Conservation (phyloP, 2,888 invertebrate genomes). For the Coleophora deauratella region DNA sequence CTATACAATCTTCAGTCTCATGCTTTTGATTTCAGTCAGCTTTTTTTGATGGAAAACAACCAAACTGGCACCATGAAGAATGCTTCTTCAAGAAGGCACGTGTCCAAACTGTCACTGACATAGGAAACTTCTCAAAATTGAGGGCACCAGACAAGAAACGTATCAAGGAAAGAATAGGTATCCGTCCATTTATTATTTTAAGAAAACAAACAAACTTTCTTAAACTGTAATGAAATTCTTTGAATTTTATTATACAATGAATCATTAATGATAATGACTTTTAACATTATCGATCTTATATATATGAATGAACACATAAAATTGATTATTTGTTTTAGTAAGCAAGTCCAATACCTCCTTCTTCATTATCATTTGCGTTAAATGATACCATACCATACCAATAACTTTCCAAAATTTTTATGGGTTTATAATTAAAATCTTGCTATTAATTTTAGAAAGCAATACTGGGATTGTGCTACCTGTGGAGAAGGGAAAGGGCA, state of each 20-base stretch:
- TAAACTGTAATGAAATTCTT: too few species aligned
- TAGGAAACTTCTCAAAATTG: constrained; percentile 85
- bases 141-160: constrained; percentile 89
- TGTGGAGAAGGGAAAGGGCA: constrained; percentile 56
- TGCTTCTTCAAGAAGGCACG: constrained; percentile 92
- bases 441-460: constrained; percentile 14
- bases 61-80: constrained; percentile 90
- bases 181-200: constrained; percentile 15
- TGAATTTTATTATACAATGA: too few species aligned
- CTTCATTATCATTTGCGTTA: too few species aligned
- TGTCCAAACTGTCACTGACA: constrained; percentile 82
- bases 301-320: too few species aligned
- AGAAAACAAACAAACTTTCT: too few species aligned
- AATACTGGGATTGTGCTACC: constrained; percentile 52
- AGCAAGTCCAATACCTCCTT: too few species aligned
- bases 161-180: constrained; percentile 80
- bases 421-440: not conserved
- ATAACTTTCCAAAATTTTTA: too few species aligned
- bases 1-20: too few species aligned
- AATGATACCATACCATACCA: too few species aligned
- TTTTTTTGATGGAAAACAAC: constrained; percentile 88
- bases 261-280: too few species aligned
- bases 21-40: constrained; percentile 77
- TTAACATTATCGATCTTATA: too few species aligned
- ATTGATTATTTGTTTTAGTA: too few species aligned